Percentiles rank a stretch among this genome's conserved stretches.
Evolutionary conservation across 2,797 vertebrate genomes (phyloP).

Genomic region (Cryptoblepharus egeriae): DNA sequence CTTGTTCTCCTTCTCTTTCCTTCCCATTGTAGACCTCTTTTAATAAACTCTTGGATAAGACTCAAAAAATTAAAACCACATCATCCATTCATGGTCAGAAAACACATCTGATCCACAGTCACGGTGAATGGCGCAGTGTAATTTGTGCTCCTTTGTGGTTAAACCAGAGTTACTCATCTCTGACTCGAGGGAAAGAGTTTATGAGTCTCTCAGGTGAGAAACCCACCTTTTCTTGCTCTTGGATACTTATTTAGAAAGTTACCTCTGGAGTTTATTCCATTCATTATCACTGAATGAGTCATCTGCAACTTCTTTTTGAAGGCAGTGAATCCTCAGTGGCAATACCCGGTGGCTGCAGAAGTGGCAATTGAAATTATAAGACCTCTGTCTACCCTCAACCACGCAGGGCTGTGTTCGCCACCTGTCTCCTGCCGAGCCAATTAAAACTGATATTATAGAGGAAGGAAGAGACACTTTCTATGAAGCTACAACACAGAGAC

Average conservation of each 20-base stretch:
- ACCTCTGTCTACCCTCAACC: slow-evolving; percentile 6
- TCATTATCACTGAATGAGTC: slow-evolving; percentile 57
- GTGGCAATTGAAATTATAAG: not conserved
- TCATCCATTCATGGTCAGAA: no score
- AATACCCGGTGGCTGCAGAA: not conserved
- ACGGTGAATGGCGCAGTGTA: no score
- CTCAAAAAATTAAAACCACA: no score
- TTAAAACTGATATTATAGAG: not conserved
- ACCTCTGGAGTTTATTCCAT: not conserved
- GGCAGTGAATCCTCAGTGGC: slow-evolving; percentile 19
- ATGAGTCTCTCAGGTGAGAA: not conserved
- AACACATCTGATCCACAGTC: no score
- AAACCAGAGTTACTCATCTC: no score
- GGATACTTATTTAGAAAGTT: not conserved
- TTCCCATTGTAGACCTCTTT: no score
- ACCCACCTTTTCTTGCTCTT: slow-evolving; percentile 16
- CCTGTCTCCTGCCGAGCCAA: fast-evolving
- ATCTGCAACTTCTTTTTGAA: slow-evolving; percentile 17
- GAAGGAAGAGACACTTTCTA: not conserved
- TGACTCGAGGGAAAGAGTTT: not conserved
- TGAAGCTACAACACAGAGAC: fast-evolving
- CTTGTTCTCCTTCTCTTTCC: no score
- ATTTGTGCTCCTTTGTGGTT: no score
- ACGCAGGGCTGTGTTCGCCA: fast-evolving
- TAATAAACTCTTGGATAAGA: no score